A percentile compares a stretch with the other conserved stretches of the same genome.
These are phyloP conservation scores for Drosophila tropicalis DNA, from an alignment of 1,140 invertebrate species.

Conservation along the genomic window DNA sequence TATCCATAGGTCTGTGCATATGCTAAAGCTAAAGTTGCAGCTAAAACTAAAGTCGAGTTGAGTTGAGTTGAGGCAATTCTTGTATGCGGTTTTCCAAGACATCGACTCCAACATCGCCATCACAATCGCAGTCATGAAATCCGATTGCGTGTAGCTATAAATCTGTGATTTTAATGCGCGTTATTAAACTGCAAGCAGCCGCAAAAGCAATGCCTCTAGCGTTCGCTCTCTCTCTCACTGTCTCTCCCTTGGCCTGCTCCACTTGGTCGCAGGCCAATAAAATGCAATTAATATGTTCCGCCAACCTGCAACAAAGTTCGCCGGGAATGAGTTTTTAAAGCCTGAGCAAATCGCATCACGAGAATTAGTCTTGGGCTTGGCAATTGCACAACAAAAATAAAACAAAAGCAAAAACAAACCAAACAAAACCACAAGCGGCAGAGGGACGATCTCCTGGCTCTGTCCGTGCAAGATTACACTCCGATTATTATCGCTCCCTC, in stretches of 20 bases:
- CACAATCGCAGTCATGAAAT: conserved; percentile 70
- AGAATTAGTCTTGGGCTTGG: conserved; percentile 16
- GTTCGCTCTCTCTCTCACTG: not conserved
- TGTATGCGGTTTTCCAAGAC: conserved; percentile 46
- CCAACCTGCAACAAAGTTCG: conserved; percentile 76
- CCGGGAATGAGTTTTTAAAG: conserved; percentile 49
- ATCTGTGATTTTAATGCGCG: conserved; percentile 80
- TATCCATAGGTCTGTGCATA: conserved; percentile 36
- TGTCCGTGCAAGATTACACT: no score
- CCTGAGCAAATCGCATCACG: conserved; percentile 63
- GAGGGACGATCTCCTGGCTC: no score
- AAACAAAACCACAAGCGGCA: not conserved
- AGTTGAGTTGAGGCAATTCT: conserved; percentile 5
- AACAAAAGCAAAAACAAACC: no score
- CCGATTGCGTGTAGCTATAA: conserved; percentile 79
- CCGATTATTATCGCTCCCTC: no score
- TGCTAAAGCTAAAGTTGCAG: conserved; percentile 8
- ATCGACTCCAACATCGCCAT: conserved; percentile 27
- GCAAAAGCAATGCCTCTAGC: conserved; percentile 17
- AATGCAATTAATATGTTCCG: conserved; percentile 81
- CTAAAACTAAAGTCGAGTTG: not conserved
- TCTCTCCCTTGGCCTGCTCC: conserved; percentile 20
- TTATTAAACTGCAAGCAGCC: conserved; percentile 77
- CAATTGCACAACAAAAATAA: conserved; percentile 2
- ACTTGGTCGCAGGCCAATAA: conserved; percentile 64